phyloP scores from a whole-genome alignment of 2,888 invertebrate species.

The Melanostoma mellinum region DNA sequence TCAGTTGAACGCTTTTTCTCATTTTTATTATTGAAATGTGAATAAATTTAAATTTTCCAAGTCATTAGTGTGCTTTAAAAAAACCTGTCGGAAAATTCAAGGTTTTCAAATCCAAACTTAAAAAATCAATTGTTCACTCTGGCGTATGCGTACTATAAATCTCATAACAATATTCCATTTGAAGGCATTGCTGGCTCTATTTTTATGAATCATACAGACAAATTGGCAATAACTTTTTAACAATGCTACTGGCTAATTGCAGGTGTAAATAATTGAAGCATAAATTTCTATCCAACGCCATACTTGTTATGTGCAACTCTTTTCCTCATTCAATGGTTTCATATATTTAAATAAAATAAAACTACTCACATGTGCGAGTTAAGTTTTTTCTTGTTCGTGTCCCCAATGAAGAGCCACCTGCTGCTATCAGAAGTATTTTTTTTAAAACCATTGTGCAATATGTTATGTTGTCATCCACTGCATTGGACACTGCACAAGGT shows the following conservation, averaged over 20 bases:
- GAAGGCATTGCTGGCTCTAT: slow-evolving; percentile 5
- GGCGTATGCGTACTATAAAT: slow-evolving; percentile 47
- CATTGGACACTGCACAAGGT: slow-evolving; percentile 11
- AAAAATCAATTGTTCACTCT: slow-evolving; percentile 12
- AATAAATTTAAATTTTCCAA: no score
- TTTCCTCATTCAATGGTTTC: slow-evolving; percentile 7
- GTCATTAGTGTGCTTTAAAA: no score
- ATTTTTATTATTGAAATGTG: no score
- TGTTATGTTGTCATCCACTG: slow-evolving; percentile 19
- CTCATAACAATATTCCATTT: not conserved
- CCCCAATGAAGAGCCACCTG: slow-evolving; percentile 48
- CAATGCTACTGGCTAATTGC: slow-evolving; percentile 55
- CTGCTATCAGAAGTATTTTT: slow-evolving; percentile 46
- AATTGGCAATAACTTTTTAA: slow-evolving; percentile 63
- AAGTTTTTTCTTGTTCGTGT: slow-evolving; percentile 31
- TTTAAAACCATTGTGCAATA: not conserved
- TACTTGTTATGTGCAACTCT: slow-evolving; percentile 19
- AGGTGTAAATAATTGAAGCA: slow-evolving; percentile 66
- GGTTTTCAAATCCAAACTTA: not conserved
- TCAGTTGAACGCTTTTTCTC: no score
- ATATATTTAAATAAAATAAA: slow-evolving; percentile 24
- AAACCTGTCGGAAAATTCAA: no score
- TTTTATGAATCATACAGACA: slow-evolving; percentile 60
- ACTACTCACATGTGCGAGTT: not conserved
- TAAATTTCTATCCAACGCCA: slow-evolving; percentile 47